Evolutionary conservation across 2,888 invertebrate species (phyloP).

Genomic region (Phalera bucephala): DNA sequence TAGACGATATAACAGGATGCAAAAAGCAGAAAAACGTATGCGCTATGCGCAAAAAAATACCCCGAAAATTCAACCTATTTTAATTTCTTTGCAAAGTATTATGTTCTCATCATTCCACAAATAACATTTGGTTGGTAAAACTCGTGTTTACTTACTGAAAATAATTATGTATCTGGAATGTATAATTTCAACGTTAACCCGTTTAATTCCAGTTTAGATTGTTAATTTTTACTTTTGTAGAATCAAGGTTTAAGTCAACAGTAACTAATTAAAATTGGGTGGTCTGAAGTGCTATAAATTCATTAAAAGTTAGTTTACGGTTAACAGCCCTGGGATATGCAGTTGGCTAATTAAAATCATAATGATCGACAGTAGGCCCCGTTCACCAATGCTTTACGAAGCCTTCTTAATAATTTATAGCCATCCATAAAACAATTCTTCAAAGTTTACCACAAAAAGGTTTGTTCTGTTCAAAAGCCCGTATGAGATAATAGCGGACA

Average conservation of each 20-base stretch:
- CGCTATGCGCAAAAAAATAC: no score
- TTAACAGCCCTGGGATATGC: constrained; percentile 26
- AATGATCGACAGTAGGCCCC: constrained; percentile 45
- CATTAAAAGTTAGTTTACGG: constrained; percentile 30
- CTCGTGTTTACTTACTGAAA: no score
- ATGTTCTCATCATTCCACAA: no score
- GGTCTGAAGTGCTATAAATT: constrained; percentile 28
- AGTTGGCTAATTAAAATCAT: constrained; percentile 51
- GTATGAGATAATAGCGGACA: constrained; percentile 72
- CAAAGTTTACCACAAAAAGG: constrained; percentile 74
- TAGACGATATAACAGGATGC: no score
- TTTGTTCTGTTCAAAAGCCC: constrained; percentile 62
- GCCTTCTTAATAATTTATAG: constrained; percentile 65
- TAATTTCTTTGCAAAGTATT: no score
- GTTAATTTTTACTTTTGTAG: neutral
- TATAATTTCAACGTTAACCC: no score
- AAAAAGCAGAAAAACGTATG: no score
- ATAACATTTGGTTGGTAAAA: no score
- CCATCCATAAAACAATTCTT: constrained; percentile 78
- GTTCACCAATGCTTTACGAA: constrained; percentile 42
- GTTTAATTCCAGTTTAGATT: neutral
- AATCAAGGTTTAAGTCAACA: constrained; percentile 13
- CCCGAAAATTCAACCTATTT: no score
- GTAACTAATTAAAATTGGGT: constrained; percentile 25
- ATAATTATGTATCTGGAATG: no score